These are phyloP conservation scores for Sakesphorus luctuosus DNA, from an alignment of 2,113 vertebrate species.

Conservation along the genomic window DNA sequence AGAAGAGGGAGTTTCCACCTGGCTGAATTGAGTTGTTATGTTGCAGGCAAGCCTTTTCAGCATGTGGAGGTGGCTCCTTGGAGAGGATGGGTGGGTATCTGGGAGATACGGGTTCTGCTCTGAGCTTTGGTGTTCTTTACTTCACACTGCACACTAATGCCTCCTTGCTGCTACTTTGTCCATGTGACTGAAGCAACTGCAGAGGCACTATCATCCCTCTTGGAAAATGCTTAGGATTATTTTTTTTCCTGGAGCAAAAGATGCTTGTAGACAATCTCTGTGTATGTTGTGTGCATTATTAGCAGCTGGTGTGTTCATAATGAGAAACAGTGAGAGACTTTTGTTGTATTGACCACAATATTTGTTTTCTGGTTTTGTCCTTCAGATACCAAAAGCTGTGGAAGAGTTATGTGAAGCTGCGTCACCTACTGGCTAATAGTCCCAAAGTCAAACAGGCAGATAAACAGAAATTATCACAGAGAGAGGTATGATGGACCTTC, in stretches of 20 bases:
- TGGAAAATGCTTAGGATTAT: background rate
- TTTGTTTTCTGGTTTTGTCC: slow-evolving; percentile 31
- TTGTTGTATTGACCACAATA: background rate
- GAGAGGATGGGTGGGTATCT: background rate
- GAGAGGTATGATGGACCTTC: slow-evolving; percentile 83
- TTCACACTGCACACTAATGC: background rate
- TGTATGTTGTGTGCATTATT: background rate
- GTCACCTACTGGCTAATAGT: slow-evolving; percentile 97
- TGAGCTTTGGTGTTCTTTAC: background rate
- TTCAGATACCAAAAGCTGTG: slow-evolving; percentile 97
- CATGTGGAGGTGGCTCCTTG: background rate
- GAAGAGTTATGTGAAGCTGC: slow-evolving; percentile 98
- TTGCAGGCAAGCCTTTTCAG: background rate
- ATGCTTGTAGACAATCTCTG: background rate
- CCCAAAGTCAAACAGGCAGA: slow-evolving; percentile 98
- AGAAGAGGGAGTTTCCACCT: background rate
- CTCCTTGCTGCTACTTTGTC: background rate
- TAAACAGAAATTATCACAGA: slow-evolving; percentile 97
- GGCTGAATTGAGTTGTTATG: background rate
- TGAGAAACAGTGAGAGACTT: background rate
- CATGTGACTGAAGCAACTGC: background rate
- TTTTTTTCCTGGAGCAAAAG: background rate
- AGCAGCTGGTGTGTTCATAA: background rate
- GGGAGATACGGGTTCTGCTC: background rate
- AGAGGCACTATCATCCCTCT: background rate